These are phyloP conservation scores for Galerucella nymphaeae DNA, from an alignment of 2,888 invertebrate species.

Conservation along the genomic window DNA sequence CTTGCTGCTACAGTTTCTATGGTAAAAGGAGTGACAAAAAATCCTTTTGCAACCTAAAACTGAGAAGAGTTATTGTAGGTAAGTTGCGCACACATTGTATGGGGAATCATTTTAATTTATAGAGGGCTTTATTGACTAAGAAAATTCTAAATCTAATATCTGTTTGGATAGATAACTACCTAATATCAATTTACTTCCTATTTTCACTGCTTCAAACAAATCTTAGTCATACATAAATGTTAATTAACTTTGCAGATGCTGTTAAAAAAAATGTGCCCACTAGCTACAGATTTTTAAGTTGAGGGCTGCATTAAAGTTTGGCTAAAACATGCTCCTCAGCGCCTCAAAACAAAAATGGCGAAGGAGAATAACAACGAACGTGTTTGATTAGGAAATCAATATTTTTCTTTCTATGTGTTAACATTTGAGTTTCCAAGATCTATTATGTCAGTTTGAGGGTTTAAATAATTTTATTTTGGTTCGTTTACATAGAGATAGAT, in stretches of 20 bases:
- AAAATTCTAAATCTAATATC: conserved; percentile 1
- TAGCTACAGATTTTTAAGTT: conserved; percentile 27
- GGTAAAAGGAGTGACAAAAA: conserved; percentile 26
- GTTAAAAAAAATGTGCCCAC: conserved; percentile 21
- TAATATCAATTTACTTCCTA: conserved; percentile 2
- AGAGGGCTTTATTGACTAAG: conserved; percentile 13
- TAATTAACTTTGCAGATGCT: conserved; percentile 26
- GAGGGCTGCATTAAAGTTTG: conserved; percentile 23
- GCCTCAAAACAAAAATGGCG: conserved; percentile 22
- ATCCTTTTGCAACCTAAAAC: conserved; percentile 27
- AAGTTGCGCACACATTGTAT: conserved; percentile 18
- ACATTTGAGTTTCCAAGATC: conserved; percentile 18
- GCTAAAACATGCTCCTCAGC: conserved; percentile 31
- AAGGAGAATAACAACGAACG: conserved; percentile 20
- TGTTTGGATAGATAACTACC: too few species aligned
- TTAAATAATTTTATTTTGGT: conserved; percentile 19
- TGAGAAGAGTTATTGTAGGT: conserved; percentile 23
- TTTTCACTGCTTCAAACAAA: conserved; percentile 21
- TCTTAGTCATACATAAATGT: conserved; percentile 17
- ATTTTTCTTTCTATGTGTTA: conserved; percentile 13
- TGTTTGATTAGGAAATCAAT: conserved; percentile 12
- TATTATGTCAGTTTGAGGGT: conserved; percentile 16
- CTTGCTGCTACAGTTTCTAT: conserved; percentile 25
- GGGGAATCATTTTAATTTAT: conserved; percentile 22
- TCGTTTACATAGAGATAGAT: conserved; percentile 14